Evolutionary conservation across 2,797 vertebrate species (phyloP).

Genomic region (Muscicapa striata): DNA sequence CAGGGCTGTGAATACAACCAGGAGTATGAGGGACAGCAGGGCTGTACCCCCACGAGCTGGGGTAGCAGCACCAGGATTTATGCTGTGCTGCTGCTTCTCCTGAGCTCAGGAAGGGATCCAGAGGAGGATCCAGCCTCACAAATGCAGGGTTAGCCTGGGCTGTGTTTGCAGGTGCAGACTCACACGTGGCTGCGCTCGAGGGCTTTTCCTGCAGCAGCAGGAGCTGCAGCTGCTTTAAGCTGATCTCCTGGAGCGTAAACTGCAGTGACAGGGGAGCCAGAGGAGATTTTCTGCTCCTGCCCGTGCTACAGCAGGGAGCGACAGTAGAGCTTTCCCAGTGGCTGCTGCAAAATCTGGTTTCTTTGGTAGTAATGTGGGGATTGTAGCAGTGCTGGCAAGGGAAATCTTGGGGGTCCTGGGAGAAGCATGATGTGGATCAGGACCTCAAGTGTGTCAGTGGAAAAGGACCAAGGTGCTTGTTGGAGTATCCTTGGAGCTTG

Average conservation of each 20-base stretch:
- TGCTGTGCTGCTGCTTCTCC: not conserved
- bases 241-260: not conserved
- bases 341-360: not conserved
- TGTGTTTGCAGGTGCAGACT: not conserved
- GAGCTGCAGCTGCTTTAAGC: slow-evolving; percentile 30
- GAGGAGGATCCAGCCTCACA: not conserved
- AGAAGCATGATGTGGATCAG: fast-evolving
- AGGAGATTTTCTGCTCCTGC: not conserved
- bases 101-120: not conserved
- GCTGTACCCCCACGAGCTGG: not conserved
- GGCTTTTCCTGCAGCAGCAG: slow-evolving; percentile 29
- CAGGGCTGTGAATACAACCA: not conserved
- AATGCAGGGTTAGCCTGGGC: not conserved
- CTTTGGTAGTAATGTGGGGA: not conserved
- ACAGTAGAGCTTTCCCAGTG: not conserved
- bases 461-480: not conserved
- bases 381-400: not conserved
- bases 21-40: fast-evolving
- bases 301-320: not conserved
- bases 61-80: fast-evolving
- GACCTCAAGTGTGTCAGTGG: not conserved
- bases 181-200: fast-evolving
- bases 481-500: not conserved
- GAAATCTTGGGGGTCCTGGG: not conserved
- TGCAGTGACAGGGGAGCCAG: slow-evolving; percentile 21